Evolutionary conservation across 2,888 invertebrate species (phyloP), one percentile per base, ranked within the genome.

Genomic region (Drosophila antonietae): DNA sequence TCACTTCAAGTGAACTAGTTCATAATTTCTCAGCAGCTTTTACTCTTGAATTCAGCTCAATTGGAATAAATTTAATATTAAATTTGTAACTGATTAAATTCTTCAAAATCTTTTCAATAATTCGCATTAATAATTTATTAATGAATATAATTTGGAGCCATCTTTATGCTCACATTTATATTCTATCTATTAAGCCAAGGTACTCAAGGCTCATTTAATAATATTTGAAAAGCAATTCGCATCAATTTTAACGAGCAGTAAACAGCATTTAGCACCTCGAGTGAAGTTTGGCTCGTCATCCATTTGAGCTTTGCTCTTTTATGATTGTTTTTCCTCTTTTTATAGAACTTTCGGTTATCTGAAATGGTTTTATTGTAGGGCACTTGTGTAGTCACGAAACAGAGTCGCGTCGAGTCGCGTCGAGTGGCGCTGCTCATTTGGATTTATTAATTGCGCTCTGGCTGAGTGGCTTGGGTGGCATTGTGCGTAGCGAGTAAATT

Each of bases 401-500:
- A 35, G 56, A 20, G 52, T 2, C 7, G 20, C 14, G 20, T 20
- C 33, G 39, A 47, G 3, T 23, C 23, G 44, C 5, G 14, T 44
- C 44, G 44, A 44, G 49, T 75, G 57, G 71, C 39, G 70, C 63
- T 73, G 83, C 88, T 89, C 88, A 80, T 85, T 84, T 73, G 86
- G 84, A 85, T 89, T 85, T 85, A 85, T 85, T 85, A 85, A 85
- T 85, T 85, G 88, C 78, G 68, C 78, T 31, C 33, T 8, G 51
- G 14, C 51, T 51, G 18, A 31, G 18, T 18, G 37, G 53, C 15
- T 60, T 73, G 0, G 20, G 23, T 58, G 67, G 67, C 70, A 78
- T 75, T 86, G 81, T 81, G 87, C 75, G 78, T 78, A 78, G 79
- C 75, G 83, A 84, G 83, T 86, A 84, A 89, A 91, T 91, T 90